Evolutionary conservation across 2,113 vertebrate species (phyloP).

Genomic region (Suncus etruscus): DNA sequence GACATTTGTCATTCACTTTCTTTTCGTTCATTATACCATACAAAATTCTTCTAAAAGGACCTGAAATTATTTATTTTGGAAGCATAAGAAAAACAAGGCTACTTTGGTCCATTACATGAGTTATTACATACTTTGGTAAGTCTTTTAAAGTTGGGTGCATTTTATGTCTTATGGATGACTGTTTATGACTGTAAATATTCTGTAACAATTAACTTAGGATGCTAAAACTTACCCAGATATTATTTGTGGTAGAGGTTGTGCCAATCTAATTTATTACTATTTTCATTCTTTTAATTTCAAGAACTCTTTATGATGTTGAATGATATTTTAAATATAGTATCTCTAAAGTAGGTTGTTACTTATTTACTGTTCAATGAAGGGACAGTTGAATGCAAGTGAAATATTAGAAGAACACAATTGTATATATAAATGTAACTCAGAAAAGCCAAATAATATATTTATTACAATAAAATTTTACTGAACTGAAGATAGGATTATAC

Average conservation of each 20-base stretch:
- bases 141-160: conserved; percentile 44
- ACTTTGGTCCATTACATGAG: conserved; percentile 10
- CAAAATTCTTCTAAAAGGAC: conserved; percentile 27
- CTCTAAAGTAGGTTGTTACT: conserved; percentile 13
- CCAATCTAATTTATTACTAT: conserved; percentile 11
- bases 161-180: conserved; percentile 60
- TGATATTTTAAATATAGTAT: conserved; percentile 23
- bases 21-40: neutral
- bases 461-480: conserved; percentile 15
- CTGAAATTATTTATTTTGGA: conserved; percentile 45
- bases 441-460: conserved; percentile 13
- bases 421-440: neutral
- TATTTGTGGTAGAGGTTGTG: neutral
- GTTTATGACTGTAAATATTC: conserved; percentile 55
- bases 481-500: neutral
- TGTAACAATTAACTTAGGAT: conserved; percentile 23
- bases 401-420: neutral
- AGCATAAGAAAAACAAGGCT: conserved; percentile 47
- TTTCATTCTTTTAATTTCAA: conserved; percentile 63
- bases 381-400: conserved; percentile 34
- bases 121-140: conserved; percentile 40
- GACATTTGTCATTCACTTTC: conserved; percentile 31
- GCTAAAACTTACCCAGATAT: neutral
- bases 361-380: conserved; percentile 45
- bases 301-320: conserved; percentile 40